These are phyloP conservation scores for Eolophus roseicapilla DNA, from an alignment of 2,113 vertebrate species.

Conservation along the genomic window DNA sequence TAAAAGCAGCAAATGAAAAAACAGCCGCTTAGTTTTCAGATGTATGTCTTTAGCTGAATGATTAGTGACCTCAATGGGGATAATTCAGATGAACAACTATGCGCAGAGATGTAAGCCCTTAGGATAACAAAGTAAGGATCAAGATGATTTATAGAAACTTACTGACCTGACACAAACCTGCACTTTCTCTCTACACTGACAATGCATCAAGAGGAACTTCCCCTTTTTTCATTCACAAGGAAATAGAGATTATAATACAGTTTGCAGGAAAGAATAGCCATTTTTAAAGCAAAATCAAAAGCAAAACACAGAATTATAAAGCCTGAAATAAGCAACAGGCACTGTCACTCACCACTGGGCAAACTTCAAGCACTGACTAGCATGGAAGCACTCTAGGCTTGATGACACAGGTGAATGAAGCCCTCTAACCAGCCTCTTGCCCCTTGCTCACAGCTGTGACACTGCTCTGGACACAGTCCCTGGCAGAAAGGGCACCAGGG, in stretches of 20 bases:
- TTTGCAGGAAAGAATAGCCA: background rate
- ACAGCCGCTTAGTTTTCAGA: background rate
- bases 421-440: background rate
- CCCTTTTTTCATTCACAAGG: background rate
- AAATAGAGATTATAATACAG: background rate
- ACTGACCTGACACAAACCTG: background rate
- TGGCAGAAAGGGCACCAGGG: rapidly evolving
- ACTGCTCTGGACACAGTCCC: background rate
- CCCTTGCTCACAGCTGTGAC: background rate
- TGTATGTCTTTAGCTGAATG: background rate
- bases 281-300: background rate
- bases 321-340: background rate
- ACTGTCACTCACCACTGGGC: background rate
- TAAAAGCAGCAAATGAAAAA: background rate
- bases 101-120: background rate
- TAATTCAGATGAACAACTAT: background rate
- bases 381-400: background rate
- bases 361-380: background rate
- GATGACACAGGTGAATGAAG: background rate
- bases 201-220: background rate
- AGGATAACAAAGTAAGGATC: background rate
- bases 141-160: background rate
- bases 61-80: background rate
- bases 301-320: background rate
- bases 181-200: background rate